Conservation (phyloP, 2,113 vertebrate species). For the Microtus ochrogaster region DNA sequence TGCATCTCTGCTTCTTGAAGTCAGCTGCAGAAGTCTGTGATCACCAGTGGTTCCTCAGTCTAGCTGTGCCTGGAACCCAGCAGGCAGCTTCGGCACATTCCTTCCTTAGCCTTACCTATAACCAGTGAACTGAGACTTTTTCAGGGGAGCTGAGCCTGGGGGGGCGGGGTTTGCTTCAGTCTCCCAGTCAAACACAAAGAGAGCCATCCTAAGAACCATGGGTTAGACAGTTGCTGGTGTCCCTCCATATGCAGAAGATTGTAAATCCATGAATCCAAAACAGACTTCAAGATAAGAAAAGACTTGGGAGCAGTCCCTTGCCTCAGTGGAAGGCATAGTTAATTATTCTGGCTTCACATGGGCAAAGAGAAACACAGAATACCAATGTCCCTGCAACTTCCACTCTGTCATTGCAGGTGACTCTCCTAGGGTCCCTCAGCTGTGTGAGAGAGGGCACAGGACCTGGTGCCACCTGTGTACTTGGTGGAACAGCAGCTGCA, state of each 20-base stretch:
- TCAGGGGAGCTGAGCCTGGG: not conserved
- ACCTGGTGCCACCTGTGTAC: not conserved
- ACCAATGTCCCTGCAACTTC: not conserved
- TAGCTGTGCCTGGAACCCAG: not conserved
- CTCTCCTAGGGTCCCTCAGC: not conserved
- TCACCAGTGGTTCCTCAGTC: not conserved
- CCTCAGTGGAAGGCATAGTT: accelerated
- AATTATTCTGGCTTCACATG: not conserved
- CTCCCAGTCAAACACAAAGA: accelerated
- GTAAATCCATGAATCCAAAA: not conserved
- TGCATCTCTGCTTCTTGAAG: not conserved
- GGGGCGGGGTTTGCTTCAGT: not conserved
- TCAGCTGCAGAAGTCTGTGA: too few relatives aligned
- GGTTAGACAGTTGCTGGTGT: not conserved
- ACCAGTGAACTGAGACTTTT: not conserved
- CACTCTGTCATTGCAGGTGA: not conserved
- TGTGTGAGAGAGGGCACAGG: too few relatives aligned
- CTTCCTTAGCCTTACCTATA: accelerated
- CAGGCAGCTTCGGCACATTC: not conserved
- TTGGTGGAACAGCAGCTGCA: not conserved
- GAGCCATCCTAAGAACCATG: accelerated
- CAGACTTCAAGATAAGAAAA: not conserved
- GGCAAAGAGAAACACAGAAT: not conserved
- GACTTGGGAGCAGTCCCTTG: not conserved
- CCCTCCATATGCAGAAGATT: not conserved